Evolutionary conservation across 2,113 vertebrate species (phyloP), one percentile per base, ranked within the genome.

Genomic region (Tylochromis polylepis): DNA sequence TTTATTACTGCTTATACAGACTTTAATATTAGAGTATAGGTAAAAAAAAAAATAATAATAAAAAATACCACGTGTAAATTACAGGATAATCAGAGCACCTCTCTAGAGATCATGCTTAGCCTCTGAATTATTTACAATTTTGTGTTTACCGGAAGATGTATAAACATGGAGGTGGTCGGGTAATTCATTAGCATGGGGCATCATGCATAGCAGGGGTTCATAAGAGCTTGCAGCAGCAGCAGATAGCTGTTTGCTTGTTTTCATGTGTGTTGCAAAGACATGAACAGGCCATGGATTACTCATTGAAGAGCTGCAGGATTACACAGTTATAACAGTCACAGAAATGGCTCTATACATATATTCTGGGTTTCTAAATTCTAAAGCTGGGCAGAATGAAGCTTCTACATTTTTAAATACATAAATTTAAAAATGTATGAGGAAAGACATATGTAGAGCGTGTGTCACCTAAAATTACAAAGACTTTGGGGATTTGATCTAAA

Each of bases 271-370:
- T 53, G 78, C 20, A 57, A 65, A 75, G n/a, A 49, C 11, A 67
- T 43, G 29, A 83, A 82, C 41, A 67, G 77, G 80, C 57, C 15
- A 3, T 82, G 92, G 85, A 92, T 93, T 94, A 90, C 89, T 92
- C 89, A 87, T 87, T 82, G 90, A 91, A 91, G 82, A 85, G 85
- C 6, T 1, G 5, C 10, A 55, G 88, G 88, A 94, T 93, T 92
- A 93, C 46, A 67, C 60, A 22, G 34, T 14, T 65, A 38, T 8
- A 6, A 4, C 22, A 81, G 27, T 82, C 60, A 72, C n/a, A 29
- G 41, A 46, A 81, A 36, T 82, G 59, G 81, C 65, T 77, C 18
- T 57, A 22, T 56, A 57, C 55, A 12, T 29, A 14, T 27, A 4
- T 67, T 14, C 60, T 1, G 3, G 20, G 34, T 65, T 65, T 65